These are phyloP conservation scores for Rhinoptilus africanus DNA, from an alignment of 2,113 vertebrate genomes.

Conservation along the genomic window DNA sequence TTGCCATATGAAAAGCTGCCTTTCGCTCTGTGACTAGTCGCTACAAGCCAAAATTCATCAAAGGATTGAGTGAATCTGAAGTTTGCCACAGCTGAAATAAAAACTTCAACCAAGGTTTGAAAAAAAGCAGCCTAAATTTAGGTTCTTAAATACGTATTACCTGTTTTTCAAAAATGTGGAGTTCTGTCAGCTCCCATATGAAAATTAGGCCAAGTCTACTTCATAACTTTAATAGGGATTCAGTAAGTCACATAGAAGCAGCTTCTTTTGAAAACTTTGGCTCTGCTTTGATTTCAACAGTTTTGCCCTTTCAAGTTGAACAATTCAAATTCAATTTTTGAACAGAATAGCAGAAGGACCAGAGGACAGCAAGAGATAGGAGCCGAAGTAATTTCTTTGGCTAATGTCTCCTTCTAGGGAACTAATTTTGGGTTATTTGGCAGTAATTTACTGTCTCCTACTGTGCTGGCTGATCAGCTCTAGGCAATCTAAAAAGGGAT, in stretches of 20 bases:
- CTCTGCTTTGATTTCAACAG: neutral
- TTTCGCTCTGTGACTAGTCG: neutral
- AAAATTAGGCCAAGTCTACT: neutral
- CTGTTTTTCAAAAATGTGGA: neutral
- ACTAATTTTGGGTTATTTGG: neutral
- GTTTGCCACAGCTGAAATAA: conserved; percentile 9
- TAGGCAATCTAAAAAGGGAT: neutral
- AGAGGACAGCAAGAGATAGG: neutral
- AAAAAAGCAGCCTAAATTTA: conserved; percentile 18
- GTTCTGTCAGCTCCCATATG: neutral
- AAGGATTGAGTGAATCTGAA: neutral
- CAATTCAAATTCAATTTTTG: neutral
- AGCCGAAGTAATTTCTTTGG: neutral
- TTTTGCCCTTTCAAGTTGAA: neutral
- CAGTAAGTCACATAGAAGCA: neutral
- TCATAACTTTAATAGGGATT: neutral
- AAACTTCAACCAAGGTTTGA: neutral
- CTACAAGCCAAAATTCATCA: conserved; percentile 10
- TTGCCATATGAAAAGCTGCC: neutral
- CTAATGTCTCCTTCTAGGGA: neutral
- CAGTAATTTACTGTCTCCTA: neutral
- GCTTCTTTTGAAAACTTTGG: neutral
- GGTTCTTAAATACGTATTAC: neutral
- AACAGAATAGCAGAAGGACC: neutral
- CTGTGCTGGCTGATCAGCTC: neutral